Percentiles rank a stretch among this genome's conserved stretches.
Conservation (phyloP, 2,113 vertebrate genomes). For the Ctenodactylus gundi region DNA sequence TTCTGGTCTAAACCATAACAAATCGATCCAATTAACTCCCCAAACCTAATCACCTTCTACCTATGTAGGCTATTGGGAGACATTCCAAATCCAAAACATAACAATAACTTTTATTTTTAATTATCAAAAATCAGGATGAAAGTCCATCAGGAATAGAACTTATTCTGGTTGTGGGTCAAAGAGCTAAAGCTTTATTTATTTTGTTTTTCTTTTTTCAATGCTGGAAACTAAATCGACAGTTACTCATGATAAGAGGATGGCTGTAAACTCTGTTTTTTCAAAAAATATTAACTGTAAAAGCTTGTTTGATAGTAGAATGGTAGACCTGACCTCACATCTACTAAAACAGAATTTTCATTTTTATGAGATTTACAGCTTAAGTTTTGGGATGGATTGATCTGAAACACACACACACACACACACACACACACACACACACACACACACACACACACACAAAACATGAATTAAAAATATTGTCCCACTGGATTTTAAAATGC, state of each 20-base stretch:
- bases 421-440: too few species aligned
- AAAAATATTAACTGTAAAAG: not conserved
- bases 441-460: too few species aligned
- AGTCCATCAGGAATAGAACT: not conserved
- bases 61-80: too few species aligned
- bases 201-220: not conserved
- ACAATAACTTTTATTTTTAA: constrained; percentile 17
- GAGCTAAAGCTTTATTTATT: not conserved
- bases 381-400: not conserved
- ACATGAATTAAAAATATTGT: too few species aligned
- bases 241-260: too few species aligned
- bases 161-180: not conserved
- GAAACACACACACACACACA: not conserved
- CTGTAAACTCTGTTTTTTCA: not conserved
- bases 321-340: not conserved
- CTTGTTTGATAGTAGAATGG: not conserved
- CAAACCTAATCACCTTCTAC: too few species aligned
- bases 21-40: too few species aligned
- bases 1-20: too few species aligned
- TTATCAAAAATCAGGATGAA: not conserved
- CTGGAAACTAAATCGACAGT: not conserved
- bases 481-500: not conserved
- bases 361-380: not conserved
- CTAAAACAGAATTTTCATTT: not conserved
- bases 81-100: too few species aligned